A percentile compares a stretch with the other conserved stretches of the same genome.
These are phyloP conservation scores for Holacanthus passer DNA, from an alignment of 2,113 vertebrate genomes.

Conservation along the genomic window DNA sequence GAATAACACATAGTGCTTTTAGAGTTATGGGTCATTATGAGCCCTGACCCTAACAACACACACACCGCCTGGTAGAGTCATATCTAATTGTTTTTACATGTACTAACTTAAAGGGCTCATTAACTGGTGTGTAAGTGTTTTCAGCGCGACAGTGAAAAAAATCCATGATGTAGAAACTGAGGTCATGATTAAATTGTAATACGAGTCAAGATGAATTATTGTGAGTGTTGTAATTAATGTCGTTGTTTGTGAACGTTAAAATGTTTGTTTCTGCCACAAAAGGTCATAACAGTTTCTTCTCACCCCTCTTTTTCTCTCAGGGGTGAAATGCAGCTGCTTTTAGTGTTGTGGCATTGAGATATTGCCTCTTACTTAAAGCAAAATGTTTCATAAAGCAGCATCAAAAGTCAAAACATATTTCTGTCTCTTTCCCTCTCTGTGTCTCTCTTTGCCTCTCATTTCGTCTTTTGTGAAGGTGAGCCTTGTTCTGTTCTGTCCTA, in stretches of 20 bases:
- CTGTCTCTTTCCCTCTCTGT: slow-evolving; percentile 13
- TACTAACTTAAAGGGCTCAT: background rate
- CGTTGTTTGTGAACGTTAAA: background rate
- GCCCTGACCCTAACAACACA: background rate
- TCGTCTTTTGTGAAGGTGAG: slow-evolving; percentile 75
- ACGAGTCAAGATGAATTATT: background rate
- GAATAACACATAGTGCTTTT: slow-evolving; percentile 13
- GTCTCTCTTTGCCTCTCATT: slow-evolving; percentile 52
- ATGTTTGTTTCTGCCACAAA: background rate
- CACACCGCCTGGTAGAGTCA: background rate
- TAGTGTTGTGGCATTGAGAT: background rate
- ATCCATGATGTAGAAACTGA: background rate
- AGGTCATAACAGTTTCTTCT: background rate
- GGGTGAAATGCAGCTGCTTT: background rate
- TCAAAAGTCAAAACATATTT: slow-evolving; percentile 50
- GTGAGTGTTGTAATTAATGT: background rate
- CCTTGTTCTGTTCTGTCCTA: slow-evolving; percentile 74
- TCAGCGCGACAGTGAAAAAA: background rate
- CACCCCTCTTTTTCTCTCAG: background rate
- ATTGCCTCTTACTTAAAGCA: background rate
- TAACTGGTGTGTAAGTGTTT: background rate
- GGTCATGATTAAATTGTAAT: background rate
- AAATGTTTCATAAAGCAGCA: slow-evolving; percentile 44
- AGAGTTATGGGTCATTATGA: slow-evolving; percentile 18
- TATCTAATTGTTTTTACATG: background rate